Conservation (phyloP, 1,140 invertebrate species). For the Anastrepha ludens region DNA sequence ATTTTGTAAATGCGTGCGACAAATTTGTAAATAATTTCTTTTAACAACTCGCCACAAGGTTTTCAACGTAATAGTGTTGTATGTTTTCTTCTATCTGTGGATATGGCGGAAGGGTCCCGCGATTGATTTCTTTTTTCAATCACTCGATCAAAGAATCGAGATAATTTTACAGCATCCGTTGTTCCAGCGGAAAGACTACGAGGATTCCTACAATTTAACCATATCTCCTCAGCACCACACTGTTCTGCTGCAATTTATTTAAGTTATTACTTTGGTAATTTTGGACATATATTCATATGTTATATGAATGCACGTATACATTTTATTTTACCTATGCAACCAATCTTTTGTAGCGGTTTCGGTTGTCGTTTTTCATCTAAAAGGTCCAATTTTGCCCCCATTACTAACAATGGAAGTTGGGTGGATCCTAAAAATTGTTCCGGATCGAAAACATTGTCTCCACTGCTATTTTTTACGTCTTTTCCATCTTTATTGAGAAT, state of each 20-base stretch:
- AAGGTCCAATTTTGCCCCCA: constrained; percentile 94
- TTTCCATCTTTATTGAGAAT: constrained; percentile 87
- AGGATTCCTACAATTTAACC: constrained; percentile 86
- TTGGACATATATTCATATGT: background rate
- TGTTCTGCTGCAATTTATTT: constrained; percentile 83
- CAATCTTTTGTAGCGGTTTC: constrained; percentile 79
- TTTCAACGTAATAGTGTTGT: constrained; percentile 23
- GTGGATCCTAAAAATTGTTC: constrained; percentile 92
- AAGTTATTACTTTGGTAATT: background rate
- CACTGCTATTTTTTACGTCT: constrained; percentile 70
- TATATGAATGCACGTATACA: too few relatives aligned
- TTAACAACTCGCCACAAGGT: background rate
- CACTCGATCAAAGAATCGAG: constrained; percentile 95
- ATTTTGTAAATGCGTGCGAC: too few relatives aligned
- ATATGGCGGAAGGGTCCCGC: constrained; percentile 74
- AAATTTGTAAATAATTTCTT: too few relatives aligned
- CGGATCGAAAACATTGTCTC: constrained; percentile 86
- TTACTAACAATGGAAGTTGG: constrained; percentile 91
- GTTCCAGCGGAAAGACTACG: constrained; percentile 93
- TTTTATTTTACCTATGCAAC: constrained; percentile 76
- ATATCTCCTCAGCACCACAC: constrained; percentile 95
- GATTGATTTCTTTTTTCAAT: constrained; percentile 83
- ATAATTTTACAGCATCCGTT: constrained; percentile 92
- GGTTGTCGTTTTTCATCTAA: constrained; percentile 82
- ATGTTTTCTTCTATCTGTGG: constrained; percentile 61